Conservation (phyloP, 2,888 invertebrate genomes). For the Piscicola geometra region DNA sequence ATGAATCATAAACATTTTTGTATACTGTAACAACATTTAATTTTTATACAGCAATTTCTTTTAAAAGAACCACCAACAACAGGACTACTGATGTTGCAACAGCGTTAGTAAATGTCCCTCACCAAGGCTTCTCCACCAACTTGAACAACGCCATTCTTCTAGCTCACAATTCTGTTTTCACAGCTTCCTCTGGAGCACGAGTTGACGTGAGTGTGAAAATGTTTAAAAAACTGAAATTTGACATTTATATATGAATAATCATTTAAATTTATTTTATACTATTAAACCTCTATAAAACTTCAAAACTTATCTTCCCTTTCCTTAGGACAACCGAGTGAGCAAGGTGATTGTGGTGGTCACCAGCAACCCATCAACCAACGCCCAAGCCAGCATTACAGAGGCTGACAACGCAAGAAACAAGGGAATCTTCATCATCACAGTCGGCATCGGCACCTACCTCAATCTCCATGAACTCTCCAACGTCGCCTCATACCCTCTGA, state of each 20-base stretch:
- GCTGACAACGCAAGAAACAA: slow-evolving; percentile 21
- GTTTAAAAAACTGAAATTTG: too few species aligned
- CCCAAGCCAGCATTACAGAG: slow-evolving; percentile 21
- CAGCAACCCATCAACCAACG: slow-evolving; percentile 32
- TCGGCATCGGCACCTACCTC: slow-evolving; percentile 36
- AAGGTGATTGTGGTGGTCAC: slow-evolving; percentile 35
- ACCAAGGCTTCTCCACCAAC: slow-evolving; percentile 17
- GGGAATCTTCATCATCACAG: slow-evolving; percentile 27
- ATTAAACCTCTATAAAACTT: too few species aligned
- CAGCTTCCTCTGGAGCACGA: neutral
- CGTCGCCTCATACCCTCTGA: slow-evolving; percentile 20
- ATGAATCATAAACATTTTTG: too few species aligned
- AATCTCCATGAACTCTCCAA: slow-evolving; percentile 22
- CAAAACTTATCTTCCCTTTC: too few species aligned
- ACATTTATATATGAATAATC: too few species aligned
- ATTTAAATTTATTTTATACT: too few species aligned
- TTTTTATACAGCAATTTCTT: too few species aligned
- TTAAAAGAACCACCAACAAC: too few species aligned
- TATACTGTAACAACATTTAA: too few species aligned
- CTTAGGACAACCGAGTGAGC: neutral
- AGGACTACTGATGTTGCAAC: slow-evolving; percentile 7
- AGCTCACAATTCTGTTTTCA: neutral
- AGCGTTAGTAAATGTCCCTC: neutral
- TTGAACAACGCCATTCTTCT: neutral
- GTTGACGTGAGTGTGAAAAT: too few species aligned